Evolutionary conservation across 2,888 invertebrate genomes (phyloP).

Genomic region (Azorinus chamasolen): DNA sequence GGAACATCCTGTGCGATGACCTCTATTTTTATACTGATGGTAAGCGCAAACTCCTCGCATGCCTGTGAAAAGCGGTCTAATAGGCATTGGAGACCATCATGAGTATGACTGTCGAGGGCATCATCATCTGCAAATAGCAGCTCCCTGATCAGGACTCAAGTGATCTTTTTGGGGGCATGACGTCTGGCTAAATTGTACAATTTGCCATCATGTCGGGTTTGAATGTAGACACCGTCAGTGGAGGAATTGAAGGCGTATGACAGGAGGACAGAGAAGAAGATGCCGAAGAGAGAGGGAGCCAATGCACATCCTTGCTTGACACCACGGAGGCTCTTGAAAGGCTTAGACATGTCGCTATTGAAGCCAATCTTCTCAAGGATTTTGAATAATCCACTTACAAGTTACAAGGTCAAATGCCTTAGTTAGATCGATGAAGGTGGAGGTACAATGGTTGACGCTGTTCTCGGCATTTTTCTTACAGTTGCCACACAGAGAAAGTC

Average conservation of each 20-base stretch:
- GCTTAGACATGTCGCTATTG: neutral
- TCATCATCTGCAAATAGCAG: neutral
- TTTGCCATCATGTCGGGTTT: too few species aligned
- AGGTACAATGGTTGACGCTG: neutral
- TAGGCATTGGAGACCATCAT: neutral
- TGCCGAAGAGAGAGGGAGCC: neutral
- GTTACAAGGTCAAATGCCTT: too few species aligned
- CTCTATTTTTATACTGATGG: neutral
- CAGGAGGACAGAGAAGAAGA: too few species aligned
- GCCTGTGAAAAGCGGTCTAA: neutral
- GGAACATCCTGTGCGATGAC: neutral
- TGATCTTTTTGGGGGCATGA: neutral
- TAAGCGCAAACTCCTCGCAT: too few species aligned
- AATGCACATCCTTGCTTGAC: neutral
- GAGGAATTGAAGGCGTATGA: too few species aligned
- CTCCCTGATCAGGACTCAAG: neutral
- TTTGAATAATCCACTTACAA: neutral
- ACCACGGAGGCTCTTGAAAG: neutral
- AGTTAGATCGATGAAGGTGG: neutral
- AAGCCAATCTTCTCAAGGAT: neutral
- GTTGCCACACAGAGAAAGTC: neutral
- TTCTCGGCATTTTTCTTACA: neutral
- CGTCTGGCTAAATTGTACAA: neutral
- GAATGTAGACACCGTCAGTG: too few species aligned
- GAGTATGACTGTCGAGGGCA: too few species aligned